A percentile compares a stretch with the other conserved stretches of the same genome.
phyloP scores from a whole-genome alignment of 2,113 vertebrate species.

The Forbesichthys papilliferus region DNA sequence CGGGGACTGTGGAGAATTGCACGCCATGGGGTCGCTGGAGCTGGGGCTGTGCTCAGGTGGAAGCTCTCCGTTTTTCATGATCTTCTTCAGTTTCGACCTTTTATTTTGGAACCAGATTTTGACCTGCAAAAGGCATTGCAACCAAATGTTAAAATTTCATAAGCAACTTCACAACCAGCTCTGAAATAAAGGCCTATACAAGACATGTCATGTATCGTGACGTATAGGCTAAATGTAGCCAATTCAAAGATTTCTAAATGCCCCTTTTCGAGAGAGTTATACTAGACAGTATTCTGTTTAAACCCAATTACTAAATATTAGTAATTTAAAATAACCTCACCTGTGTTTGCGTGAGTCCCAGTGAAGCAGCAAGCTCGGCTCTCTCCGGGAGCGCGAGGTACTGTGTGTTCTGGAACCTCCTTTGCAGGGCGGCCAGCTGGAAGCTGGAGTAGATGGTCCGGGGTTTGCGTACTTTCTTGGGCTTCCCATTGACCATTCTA shows the following conservation, averaged over 20 bases:
- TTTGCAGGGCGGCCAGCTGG: slow-evolving; percentile 95
- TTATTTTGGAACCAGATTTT: slow-evolving; percentile 99
- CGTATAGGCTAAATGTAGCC: slow-evolving; percentile 7
- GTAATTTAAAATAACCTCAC: slow-evolving; percentile 59
- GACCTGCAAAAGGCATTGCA: slow-evolving; percentile 73
- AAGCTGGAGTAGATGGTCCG: slow-evolving; percentile 99
- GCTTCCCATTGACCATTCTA: slow-evolving; percentile 98
- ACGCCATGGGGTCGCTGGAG: slow-evolving; percentile 98
- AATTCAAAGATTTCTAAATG: neutral
- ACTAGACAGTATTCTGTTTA: neutral
- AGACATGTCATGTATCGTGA: slow-evolving; percentile 28
- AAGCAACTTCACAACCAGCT: neutral
- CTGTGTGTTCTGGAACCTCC: slow-evolving; percentile 98
- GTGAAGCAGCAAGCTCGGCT: slow-evolving; percentile 93
- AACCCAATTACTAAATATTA: neutral
- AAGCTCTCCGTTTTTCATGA: slow-evolving; percentile 98
- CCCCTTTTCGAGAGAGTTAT: neutral
- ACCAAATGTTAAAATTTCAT: neutral
- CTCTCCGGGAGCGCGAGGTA: slow-evolving; percentile 96
- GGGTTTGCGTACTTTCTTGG: slow-evolving; percentile 98
- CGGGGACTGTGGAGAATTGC: slow-evolving; percentile 98
- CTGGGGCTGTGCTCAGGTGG: slow-evolving; percentile 98
- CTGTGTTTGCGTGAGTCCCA: slow-evolving; percentile 97
- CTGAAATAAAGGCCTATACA: neutral
- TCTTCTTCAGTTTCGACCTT: slow-evolving; percentile 99